Conservation (phyloP, 2,888 invertebrate species). For the Rhamnusium bicolor region DNA sequence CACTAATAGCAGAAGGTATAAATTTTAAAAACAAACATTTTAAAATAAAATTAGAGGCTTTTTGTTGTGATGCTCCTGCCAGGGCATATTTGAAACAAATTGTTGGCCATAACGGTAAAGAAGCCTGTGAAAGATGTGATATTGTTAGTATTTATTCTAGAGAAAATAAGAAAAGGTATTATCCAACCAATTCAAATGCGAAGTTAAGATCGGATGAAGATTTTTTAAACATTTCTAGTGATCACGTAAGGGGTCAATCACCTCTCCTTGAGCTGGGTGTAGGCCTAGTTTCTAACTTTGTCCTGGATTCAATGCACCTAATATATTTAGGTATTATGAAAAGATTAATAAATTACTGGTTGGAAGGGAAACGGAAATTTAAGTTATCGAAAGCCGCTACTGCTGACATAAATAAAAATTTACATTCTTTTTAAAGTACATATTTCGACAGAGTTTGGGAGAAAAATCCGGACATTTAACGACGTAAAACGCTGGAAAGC, state of each 20-base stretch:
- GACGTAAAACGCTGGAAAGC: background rate
- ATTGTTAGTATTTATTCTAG: background rate
- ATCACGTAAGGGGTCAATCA: background rate
- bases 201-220: background rate
- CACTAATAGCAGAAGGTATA: background rate
- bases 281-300: background rate
- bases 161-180: background rate
- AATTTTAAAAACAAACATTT: background rate
- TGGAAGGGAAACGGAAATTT: background rate
- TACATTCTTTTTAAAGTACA: background rate
- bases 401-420: background rate
- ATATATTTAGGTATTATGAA: background rate
- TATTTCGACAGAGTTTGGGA: background rate
- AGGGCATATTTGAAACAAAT: background rate
- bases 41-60: background rate
- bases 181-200: background rate
- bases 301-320: background rate
- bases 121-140: background rate
- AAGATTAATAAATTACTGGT: background rate
- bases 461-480: background rate
- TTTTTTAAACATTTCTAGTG: background rate
- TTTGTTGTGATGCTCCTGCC: background rate
- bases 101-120: background rate
- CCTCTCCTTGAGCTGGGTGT: background rate
- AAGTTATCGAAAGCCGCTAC: background rate